A percentile compares a stretch with the other conserved stretches of the same genome.
These are phyloP conservation scores for Leucophora obtusa DNA, from an alignment of 2,888 invertebrate genomes.

Conservation along the genomic window DNA sequence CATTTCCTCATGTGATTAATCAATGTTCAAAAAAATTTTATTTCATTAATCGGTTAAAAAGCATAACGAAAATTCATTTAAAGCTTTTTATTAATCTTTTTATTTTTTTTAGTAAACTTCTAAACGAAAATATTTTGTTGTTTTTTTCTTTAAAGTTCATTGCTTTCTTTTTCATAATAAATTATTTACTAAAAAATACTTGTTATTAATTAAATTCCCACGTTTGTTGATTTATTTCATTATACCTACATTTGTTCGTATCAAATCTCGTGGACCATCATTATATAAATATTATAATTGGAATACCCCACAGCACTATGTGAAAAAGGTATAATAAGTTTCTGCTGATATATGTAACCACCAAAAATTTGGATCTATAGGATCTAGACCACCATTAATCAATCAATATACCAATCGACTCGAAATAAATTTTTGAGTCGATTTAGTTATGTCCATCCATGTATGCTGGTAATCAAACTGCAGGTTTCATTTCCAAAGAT, in stretches of 20 bases:
- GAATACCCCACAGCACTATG: too few relatives aligned
- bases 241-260: background rate
- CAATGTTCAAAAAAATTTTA: slow-evolving; percentile 17
- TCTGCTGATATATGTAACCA: too few relatives aligned
- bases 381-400: too few relatives aligned
- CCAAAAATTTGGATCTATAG: too few relatives aligned
- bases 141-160: slow-evolving; percentile 37
- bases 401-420: too few relatives aligned
- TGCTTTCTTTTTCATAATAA: slow-evolving; percentile 25
- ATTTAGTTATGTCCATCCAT: too few relatives aligned
- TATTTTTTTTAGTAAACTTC: slow-evolving; percentile 25
- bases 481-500: too few relatives aligned
- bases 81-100: slow-evolving; percentile 18
- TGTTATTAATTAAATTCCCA: slow-evolving; percentile 43
- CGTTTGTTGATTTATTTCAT: slow-evolving; percentile 41
- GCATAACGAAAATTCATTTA: background rate
- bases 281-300: slow-evolving; percentile 3
- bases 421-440: too few relatives aligned
- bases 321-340: too few relatives aligned
- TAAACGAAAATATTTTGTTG: slow-evolving; percentile 15
- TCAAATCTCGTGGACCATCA: background rate
- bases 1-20: background rate
- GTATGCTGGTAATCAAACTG: too few relatives aligned
- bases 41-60: background rate
- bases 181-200: slow-evolving; percentile 12